Evolutionary conservation across 1,140 invertebrate genomes (phyloP), one percentile per base, ranked within the genome.

Genomic region (Hylyphantes graminicola): DNA sequence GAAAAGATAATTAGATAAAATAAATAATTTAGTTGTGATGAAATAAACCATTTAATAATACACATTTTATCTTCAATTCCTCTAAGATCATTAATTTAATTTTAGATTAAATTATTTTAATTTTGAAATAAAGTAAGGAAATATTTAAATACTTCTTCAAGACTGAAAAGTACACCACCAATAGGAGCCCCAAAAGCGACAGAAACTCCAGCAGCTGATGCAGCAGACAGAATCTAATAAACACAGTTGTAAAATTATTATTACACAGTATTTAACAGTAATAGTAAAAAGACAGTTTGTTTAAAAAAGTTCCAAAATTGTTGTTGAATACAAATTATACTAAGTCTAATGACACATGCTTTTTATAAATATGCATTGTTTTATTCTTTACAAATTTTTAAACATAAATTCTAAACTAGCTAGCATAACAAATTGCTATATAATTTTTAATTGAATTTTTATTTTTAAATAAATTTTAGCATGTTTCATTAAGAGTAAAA

Each of bases 141-240:
- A 10, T 1, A 11, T 2, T 21, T 17, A 70, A n/a, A 17, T 90
- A 97, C 96, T 92, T 99, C 98, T 91, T 99, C 98, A 86, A 99
- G 93, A 90, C 97, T 99, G 90, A 98, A 98, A 11, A 98, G 91
- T 55, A 98, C 97, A 65, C 97, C 97, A 72, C 97, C 97, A 87
- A 99, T 99, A 4, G 98, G 98, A 11, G 98, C 98, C 48, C 98
- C 98, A 90, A 99, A 99, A 86, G 98, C 98, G 2, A 99, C 98
- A 13, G 97, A 98, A 0, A 99, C 98, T 35, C 98, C 98, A 3
- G 98, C 98, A 12, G 98, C 98, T 0, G 98, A 96, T 4, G 98
- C 98, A 35, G 98, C 98, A 2, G 97, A 99, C 65, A 99, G 91
- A 87, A 99, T 99, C 92, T 91, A 86, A 17, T 87, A 53, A 65